Evolutionary conservation across 1,140 invertebrate species (phyloP).

Genomic region (Anadara kagoshimensis): DNA sequence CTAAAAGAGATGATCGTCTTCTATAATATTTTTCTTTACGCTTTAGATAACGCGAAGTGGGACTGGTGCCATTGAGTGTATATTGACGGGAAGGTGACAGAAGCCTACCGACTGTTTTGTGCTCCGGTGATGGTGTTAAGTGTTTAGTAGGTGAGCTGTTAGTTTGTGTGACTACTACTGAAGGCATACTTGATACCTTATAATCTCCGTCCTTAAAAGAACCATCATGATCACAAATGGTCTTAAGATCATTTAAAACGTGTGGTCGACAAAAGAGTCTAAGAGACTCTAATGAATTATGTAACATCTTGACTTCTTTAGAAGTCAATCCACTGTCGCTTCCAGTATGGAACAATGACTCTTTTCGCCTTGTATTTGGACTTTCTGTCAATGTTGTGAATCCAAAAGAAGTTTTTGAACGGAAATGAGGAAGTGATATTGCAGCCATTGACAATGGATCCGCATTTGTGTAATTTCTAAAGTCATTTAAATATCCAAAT

Average conservation of each 20-base stretch:
- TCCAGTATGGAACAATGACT: constrained; percentile 54
- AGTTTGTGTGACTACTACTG: constrained; percentile 41
- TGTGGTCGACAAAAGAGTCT: constrained; percentile 24
- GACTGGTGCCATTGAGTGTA: background rate
- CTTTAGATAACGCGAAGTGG: constrained; percentile 2
- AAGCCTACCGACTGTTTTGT: background rate
- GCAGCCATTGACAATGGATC: constrained; percentile 57
- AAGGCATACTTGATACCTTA: constrained; percentile 27
- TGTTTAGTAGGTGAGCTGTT: background rate
- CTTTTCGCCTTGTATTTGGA: constrained; percentile 59
- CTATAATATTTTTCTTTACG: constrained; percentile 54
- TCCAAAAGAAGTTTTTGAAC: constrained; percentile 50
- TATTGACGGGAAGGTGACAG: constrained; percentile 7
- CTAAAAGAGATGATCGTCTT: constrained; percentile 58
- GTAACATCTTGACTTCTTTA: constrained; percentile 9
- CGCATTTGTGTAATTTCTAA: constrained; percentile 45
- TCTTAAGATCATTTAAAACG: constrained; percentile 13
- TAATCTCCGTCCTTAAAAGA: no score
- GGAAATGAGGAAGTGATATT: constrained; percentile 56
- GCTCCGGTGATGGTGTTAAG: background rate
- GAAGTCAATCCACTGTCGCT: constrained; percentile 25
- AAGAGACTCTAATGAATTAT: constrained; percentile 33
- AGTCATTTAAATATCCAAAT: constrained; percentile 27
- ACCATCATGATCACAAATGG: no score
- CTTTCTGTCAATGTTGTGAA: constrained; percentile 59